Base-by-base conservation (phyloP, 2,113 vertebrate genomes). In the Engystomops pustulosus region DNA sequence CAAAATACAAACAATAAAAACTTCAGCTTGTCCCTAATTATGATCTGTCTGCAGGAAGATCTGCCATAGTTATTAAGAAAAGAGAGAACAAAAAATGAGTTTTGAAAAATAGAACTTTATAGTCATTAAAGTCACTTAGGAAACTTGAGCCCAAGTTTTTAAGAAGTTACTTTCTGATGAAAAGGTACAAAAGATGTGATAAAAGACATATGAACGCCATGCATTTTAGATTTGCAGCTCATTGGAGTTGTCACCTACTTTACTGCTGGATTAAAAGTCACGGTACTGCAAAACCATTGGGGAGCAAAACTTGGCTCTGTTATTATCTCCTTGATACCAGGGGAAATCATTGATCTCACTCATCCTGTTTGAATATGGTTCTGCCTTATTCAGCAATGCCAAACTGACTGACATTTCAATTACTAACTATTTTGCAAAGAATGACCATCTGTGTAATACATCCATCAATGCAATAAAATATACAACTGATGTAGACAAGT, bases 341-440 rank as follows among this genome's bases (percentile, higher is more conserved):
- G 34, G 34, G 34, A 70, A 70, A 70, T 70, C 36, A 38, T 69
- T 12, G 7, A 10, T n/a, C 32, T 69, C 67, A 38, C 3, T n/a
- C 67, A 70, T 11, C 68, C 68, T 41, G 68, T 70, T 10, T 41
- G 68, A 41, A 70, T 41, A 70, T 44, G 18, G 68, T 70, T 70
- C 68, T 70, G 68, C 68, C 36, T 41, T 70, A n/a, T 38, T 38
- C 67, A 10, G 14, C 67, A 38, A 41, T 44, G 11, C 36, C 36
- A 70, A 6, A 2, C 9, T 41, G 68, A 70, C 20, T 70, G 36
- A 38, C 68, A 44, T 38, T 70, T 44, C 68, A 38, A 70, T 38
- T 41, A 44, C 36, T 34, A 18, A 32, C 30, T n/a, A 44, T 44
- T 44, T 11, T 70, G 36, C 68, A 70, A 70, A 44, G 20, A 70